Base-by-base conservation (phyloP, 2,797 vertebrate genomes). In the Argya squamiceps region DNA sequence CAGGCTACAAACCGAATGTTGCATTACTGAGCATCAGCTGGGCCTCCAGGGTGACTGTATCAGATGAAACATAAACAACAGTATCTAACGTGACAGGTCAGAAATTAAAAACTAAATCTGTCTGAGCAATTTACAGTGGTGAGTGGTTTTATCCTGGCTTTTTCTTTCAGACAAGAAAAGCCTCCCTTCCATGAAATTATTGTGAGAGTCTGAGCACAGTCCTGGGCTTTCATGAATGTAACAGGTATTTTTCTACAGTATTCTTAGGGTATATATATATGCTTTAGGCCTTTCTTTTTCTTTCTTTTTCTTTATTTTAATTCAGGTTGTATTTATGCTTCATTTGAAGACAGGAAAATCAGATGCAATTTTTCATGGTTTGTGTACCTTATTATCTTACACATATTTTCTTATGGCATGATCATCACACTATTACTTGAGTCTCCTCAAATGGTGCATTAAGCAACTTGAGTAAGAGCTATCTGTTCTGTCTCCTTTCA, bases 71-170 rank as follows among this genome's bases (percentile, higher is more conserved):
- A 93, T 69, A 92, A 95, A 96, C 70, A 89, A 64, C 10, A 3
- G 56, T 47, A 93, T 84, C 58, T 46, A 85, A 59, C 4, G 2
- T 96, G 91, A 91, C 89, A 89, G 84, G 89, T 93, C 81, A 96
- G 53, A 95, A 95, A 95, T 93, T 84, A 94, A 92, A 95, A 94
- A 64, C 44, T 58, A 67, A 89, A 89, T 70, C 56, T 93, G 76
- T 67, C 77, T 71, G 63, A 92, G 71, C 49, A 84, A 83, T 88
- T 94, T 91, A 47, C 43, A 64, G 75, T 75, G 39, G 12, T 93
- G 56, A 15, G 26, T 78, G 29, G 58, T 15, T 96, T 92, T 88
- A 50, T 41, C 14, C 39, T 36, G 27, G 27, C 16, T 92, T 85
- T 89, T 91, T 56, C 71, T 85, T 84, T 89, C 34, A 85, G 49